Evolutionary conservation across 2,888 invertebrate genomes (phyloP).

Genomic region (Globia sparganii): DNA sequence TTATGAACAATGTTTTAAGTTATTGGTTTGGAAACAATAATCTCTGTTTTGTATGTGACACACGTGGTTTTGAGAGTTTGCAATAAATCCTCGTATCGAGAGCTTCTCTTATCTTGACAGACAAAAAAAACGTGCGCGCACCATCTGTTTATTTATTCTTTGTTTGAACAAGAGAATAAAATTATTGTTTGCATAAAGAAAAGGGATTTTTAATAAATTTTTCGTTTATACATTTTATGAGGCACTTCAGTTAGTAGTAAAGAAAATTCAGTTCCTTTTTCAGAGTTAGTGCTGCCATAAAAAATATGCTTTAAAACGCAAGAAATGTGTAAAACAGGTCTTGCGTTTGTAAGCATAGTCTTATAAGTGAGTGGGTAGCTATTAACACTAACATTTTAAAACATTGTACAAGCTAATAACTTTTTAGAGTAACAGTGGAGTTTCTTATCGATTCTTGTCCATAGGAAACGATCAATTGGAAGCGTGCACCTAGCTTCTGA

Average conservation of each 20-base stretch:
- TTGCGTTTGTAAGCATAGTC: no score
- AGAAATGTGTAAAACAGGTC: background rate
- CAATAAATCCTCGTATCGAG: conserved; percentile 31
- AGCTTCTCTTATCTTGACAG: conserved; percentile 22
- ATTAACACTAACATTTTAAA: background rate
- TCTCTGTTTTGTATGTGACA: conserved; percentile 25
- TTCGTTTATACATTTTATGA: background rate
- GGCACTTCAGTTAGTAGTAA: background rate
- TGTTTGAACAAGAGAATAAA: conserved; percentile 10
- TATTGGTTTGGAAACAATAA: conserved; percentile 22
- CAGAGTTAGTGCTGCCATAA: background rate
- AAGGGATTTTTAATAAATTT: background rate
- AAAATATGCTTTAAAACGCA: background rate
- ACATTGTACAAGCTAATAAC: background rate
- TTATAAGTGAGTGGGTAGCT: background rate
- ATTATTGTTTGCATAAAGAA: conserved; percentile 1
- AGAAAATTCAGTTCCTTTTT: background rate
- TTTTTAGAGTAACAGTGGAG: background rate
- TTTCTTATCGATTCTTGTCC: background rate
- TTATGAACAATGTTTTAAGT: background rate
- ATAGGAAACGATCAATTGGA: background rate
- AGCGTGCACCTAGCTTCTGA: background rate
- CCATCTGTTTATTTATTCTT: conserved; percentile 29
- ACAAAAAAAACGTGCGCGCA: conserved; percentile 6
- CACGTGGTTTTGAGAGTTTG: conserved; percentile 40